These are phyloP conservation scores for Coturnix japonica DNA, from an alignment of 2,113 vertebrate species.

Conservation along the genomic window DNA sequence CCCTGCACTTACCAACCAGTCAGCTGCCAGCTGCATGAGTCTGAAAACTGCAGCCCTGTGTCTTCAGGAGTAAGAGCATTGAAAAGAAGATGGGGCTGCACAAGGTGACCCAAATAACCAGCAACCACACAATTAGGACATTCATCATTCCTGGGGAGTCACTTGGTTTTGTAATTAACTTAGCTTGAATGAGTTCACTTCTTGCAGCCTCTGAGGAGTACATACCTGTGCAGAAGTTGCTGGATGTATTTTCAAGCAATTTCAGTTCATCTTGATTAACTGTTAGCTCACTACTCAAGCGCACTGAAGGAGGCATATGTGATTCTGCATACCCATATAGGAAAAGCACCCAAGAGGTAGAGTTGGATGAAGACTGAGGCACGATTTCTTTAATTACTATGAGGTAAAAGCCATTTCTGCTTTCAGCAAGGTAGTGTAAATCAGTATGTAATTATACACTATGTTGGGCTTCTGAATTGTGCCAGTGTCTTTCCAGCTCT, in stretches of 20 bases:
- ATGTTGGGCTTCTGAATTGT: background rate
- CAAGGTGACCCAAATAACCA: constrained; percentile 41
- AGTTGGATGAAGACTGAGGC: background rate
- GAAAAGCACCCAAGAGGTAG: background rate
- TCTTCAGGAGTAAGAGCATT: background rate
- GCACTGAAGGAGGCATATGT: background rate
- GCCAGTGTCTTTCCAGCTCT: background rate
- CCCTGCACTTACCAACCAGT: background rate
- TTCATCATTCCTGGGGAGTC: background rate
- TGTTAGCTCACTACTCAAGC: background rate
- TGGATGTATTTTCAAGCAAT: background rate
- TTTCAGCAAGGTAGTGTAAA: background rate
- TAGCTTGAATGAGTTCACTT: background rate
- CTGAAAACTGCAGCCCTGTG: background rate
- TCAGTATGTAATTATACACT: background rate
- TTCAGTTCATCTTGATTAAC: constrained; percentile 6
- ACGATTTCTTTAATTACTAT: background rate
- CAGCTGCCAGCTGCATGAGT: background rate
- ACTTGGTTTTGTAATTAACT: constrained; percentile 49
- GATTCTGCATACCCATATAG: background rate
- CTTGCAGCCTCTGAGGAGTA: background rate
- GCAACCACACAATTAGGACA: constrained; percentile 9
- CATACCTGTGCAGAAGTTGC: background rate
- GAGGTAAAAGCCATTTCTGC: background rate
- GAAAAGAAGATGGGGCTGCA: background rate